Conservation (phyloP, 2,797 vertebrate genomes). For the Myripristis jacobus region DNA sequence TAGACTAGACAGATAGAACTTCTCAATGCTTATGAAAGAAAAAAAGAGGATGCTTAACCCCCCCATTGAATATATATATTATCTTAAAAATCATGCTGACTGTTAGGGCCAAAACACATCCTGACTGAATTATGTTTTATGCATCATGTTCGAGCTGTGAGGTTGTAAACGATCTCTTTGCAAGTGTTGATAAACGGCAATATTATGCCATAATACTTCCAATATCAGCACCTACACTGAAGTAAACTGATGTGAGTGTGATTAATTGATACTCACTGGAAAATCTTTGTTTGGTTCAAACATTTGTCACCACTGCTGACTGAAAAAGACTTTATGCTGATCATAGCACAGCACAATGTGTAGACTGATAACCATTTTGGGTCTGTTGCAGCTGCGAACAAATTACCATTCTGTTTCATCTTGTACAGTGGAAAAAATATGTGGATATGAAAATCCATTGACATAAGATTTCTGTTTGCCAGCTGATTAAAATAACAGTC, state of each 20-base stretch:
- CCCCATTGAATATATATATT: no score
- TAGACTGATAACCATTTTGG: not conserved
- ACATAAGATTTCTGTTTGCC: not conserved
- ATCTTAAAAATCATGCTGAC: no score
- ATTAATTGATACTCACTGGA: not conserved
- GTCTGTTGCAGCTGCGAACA: not conserved
- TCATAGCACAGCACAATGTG: conserved; percentile 3
- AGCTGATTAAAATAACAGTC: not conserved
- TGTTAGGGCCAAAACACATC: no score
- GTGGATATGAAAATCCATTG: not conserved
- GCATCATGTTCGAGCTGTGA: no score
- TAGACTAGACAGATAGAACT: no score
- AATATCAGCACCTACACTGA: not conserved
- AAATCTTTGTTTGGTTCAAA: not conserved
- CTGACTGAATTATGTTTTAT: no score
- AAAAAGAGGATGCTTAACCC: no score
- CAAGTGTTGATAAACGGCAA: no score
- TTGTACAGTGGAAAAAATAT: not conserved
- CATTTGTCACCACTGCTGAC: not conserved
- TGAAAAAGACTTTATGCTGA: not conserved
- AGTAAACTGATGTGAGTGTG: not conserved
- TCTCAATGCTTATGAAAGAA: no score
- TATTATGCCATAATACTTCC: not conserved
- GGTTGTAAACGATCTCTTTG: no score
- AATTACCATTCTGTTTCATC: not conserved